These are phyloP conservation scores for Trypoxylon attenuatum DNA, from an alignment of 2,888 invertebrate species.

Conservation along the genomic window DNA sequence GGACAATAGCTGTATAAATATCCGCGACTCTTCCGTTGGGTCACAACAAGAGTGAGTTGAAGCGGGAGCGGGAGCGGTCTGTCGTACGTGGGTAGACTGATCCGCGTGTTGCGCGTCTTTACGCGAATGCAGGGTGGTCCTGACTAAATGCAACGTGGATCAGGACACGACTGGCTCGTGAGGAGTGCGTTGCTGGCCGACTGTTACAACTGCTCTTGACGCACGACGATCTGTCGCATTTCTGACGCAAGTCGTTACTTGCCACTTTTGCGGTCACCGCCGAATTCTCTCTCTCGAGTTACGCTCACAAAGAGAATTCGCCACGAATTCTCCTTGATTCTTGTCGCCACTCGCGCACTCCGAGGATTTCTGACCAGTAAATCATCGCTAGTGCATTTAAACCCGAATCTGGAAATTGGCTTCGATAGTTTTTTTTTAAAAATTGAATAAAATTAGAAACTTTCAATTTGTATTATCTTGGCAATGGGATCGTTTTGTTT, in stretches of 20 bases:
- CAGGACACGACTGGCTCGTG: constrained; percentile 62
- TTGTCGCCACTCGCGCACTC: constrained; percentile 2
- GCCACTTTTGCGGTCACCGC: constrained; percentile 58
- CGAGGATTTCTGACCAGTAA: constrained; percentile 10
- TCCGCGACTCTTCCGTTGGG: constrained; percentile 44
- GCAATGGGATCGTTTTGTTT: no score
- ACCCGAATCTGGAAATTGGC: no score
- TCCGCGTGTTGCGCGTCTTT: no score
- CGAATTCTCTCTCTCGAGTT: constrained; percentile 46
- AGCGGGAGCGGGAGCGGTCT: constrained; percentile 59
- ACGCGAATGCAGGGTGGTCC: constrained; percentile 54
- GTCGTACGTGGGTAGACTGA: constrained; percentile 62
- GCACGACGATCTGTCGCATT: constrained; percentile 59
- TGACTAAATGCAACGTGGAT: constrained; percentile 58
- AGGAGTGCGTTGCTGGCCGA: constrained; percentile 62
- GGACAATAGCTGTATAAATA: constrained; percentile 70
- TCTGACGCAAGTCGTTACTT: constrained; percentile 62
- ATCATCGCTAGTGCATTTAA: background rate
- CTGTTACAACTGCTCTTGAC: constrained; percentile 59
- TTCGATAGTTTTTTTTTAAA: no score
- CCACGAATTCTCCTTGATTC: constrained; percentile 12
- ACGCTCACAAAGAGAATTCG: constrained; percentile 15
- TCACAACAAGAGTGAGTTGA: no score
- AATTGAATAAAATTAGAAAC: no score
- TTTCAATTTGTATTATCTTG: no score